Percentiles rank a stretch among this genome's conserved stretches.
Conservation (phyloP, 2,888 invertebrate species). For the Sarcophaga caerulescens region DNA sequence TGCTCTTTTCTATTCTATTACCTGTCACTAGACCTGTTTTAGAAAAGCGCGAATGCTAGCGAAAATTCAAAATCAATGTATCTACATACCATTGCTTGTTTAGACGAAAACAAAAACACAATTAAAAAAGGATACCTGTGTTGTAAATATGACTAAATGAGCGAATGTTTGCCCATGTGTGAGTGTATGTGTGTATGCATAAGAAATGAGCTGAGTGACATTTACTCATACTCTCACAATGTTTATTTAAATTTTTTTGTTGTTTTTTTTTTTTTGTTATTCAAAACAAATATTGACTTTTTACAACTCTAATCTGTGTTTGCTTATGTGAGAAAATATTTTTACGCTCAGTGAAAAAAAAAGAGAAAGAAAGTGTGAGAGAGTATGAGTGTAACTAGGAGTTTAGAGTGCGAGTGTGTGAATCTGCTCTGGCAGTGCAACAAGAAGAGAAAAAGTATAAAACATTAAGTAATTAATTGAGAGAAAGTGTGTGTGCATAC, state of each 20-base stretch:
- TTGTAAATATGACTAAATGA: neutral
- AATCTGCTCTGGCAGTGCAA: no score
- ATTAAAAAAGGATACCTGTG: slow-evolving; percentile 31
- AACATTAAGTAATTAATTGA: no score
- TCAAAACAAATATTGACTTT: slow-evolving; percentile 59
- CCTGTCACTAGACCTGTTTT: no score
- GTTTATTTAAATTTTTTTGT: neutral
- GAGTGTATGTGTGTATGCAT: neutral
- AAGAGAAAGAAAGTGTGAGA: no score
- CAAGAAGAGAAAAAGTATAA: no score
- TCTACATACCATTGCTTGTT: no score
- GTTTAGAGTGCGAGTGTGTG: no score
- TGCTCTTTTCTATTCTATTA: no score
- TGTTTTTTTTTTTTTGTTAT: neutral
- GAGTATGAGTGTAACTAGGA: no score
- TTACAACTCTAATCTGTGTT: slow-evolving; percentile 52
- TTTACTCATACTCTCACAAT: neutral
- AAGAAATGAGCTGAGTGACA: neutral
- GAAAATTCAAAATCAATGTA: no score
- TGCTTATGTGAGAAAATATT: slow-evolving; percentile 38
- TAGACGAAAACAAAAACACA: neutral
- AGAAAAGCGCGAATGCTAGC: no score
- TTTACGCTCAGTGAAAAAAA: no score
- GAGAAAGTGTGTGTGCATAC: neutral
- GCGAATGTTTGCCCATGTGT: neutral